A percentile compares a stretch with the other conserved stretches of the same genome.
phyloP scores from a whole-genome alignment of 2,888 invertebrate genomes.

The Eupithecia exiguata region DNA sequence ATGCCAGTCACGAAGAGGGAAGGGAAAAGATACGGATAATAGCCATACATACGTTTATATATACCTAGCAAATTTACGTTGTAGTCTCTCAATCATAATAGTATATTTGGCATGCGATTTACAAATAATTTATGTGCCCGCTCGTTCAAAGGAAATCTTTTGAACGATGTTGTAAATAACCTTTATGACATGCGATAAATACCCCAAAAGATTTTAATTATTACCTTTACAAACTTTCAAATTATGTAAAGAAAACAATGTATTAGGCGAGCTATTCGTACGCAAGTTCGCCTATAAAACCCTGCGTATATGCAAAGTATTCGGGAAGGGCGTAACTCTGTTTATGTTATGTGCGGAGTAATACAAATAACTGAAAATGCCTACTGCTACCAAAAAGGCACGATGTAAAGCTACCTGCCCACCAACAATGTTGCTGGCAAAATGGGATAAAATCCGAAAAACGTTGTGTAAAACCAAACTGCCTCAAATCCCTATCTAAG shows the following conservation, averaged over 20 bases:
- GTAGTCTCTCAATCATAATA: no score
- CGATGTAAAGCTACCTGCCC: neutral
- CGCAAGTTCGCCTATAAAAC: conserved; percentile 15
- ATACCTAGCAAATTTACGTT: no score
- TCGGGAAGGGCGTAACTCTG: conserved; percentile 14
- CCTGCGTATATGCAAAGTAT: conserved; percentile 17
- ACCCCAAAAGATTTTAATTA: neutral
- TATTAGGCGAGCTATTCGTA: conserved; percentile 11
- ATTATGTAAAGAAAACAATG: conserved; percentile 2
- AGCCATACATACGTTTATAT: no score
- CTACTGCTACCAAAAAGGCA: neutral
- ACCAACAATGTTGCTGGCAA: neutral
- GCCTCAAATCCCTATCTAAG: conserved; percentile 3
- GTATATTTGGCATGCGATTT: no score
- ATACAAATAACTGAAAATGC: neutral
- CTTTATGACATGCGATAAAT: neutral
- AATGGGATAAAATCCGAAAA: neutral
- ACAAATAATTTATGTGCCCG: neutral
- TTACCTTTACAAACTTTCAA: neutral
- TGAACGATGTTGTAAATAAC: neutral
- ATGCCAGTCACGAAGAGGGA: no score
- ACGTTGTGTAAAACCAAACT: neutral
- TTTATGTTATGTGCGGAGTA: conserved; percentile 12
- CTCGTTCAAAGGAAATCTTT: neutral
- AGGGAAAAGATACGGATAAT: no score